These are phyloP conservation scores for Ecdyonurus torrentis DNA, from an alignment of 2,888 invertebrate genomes.

Conservation along the genomic window DNA sequence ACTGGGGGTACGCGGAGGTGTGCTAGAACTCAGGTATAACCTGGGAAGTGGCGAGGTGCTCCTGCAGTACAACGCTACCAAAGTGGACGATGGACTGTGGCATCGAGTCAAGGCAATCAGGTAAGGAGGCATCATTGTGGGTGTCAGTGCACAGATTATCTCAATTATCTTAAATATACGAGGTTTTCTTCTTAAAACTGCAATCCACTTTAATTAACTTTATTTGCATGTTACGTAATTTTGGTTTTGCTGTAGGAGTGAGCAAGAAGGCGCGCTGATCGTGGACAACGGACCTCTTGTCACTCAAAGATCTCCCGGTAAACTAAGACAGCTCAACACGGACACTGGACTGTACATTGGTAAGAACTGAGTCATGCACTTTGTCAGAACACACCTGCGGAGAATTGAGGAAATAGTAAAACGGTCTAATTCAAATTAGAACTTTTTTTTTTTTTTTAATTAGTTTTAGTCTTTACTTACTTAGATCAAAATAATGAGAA, in stretches of 20 bases:
- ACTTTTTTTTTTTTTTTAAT: no score
- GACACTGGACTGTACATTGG: conserved; percentile 82
- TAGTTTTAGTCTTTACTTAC: no score
- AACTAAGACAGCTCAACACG: conserved; percentile 66
- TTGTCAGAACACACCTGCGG: no score
- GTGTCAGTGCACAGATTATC: background rate
- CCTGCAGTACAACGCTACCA: conserved; percentile 67
- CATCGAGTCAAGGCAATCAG: conserved; percentile 58
- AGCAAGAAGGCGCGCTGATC: conserved; percentile 69
- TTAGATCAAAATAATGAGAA: no score
- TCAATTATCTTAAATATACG: background rate
- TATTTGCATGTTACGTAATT: no score
- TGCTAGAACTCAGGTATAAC: conserved; percentile 59
- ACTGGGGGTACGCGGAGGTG: conserved; percentile 65
- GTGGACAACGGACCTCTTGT: conserved; percentile 76
- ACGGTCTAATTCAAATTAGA: no score
- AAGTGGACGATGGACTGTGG: conserved; percentile 81
- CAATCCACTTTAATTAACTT: background rate
- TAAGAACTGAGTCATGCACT: conserved; percentile 25
- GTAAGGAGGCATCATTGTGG: conserved; percentile 29
- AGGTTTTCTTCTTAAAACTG: background rate
- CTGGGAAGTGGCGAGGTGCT: conserved; percentile 74
- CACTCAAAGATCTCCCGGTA: conserved; percentile 68
- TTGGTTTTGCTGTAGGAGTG: conserved; percentile 44
- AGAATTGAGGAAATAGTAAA: no score